Evolutionary conservation across 2,113 vertebrate genomes (phyloP).

Genomic region (Phainopepla nitens): DNA sequence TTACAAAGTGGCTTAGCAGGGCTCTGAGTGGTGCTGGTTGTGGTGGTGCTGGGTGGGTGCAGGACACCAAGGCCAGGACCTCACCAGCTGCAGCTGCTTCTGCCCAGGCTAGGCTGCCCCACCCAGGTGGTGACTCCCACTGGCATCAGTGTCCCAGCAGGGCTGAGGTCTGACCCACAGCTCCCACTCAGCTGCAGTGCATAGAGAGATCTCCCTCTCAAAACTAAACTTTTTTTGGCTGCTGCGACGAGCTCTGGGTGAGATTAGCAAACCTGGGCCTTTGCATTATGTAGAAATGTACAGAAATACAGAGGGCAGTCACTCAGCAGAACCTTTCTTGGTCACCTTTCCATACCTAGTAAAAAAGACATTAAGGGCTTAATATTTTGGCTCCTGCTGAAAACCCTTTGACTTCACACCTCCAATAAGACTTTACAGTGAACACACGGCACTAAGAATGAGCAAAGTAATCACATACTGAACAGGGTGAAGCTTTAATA

Average conservation of each 20-base stretch:
- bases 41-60: neutral
- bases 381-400: neutral
- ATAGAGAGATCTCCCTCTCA: neutral
- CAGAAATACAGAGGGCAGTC: neutral
- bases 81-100: neutral
- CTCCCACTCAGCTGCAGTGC: neutral
- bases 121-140: rapidly evolving
- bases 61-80: neutral
- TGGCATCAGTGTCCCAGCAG: neutral
- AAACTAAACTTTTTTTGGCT: neutral
- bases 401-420: neutral
- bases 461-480: neutral
- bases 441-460: neutral
- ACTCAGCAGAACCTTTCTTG: neutral
- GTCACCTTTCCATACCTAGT: neutral
- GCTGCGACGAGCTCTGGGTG: rapidly evolving
- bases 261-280: neutral
- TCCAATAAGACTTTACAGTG: neutral
- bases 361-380: neutral
- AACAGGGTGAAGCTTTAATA: neutral
- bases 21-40: neutral
- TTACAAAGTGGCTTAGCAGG: neutral
- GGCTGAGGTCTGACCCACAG: neutral
- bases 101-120: neutral
- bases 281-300: neutral